These are phyloP conservation scores for Athalia cordata DNA, from an alignment of 2,888 invertebrate genomes.

Conservation along the genomic window DNA sequence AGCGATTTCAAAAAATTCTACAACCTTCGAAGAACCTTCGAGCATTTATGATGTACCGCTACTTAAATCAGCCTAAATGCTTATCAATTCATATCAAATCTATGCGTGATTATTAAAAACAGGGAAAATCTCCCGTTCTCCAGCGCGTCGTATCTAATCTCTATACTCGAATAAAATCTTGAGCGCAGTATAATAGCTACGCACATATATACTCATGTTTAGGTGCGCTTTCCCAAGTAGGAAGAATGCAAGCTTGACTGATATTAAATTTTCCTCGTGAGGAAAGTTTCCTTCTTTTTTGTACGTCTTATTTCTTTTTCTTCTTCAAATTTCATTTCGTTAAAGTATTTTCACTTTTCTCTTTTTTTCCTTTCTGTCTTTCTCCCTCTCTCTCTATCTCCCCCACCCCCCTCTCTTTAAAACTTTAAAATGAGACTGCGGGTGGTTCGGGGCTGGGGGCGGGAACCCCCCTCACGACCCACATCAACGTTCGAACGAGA, in stretches of 20 bases:
- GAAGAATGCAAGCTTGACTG: slow-evolving; percentile 38
- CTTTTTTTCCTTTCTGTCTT: slow-evolving; percentile 46
- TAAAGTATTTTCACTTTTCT: slow-evolving; percentile 71
- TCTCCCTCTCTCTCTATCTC: too few relatives aligned
- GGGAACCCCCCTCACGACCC: slow-evolving; percentile 44
- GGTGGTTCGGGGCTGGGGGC: slow-evolving; percentile 47
- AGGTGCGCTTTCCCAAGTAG: slow-evolving; percentile 26
- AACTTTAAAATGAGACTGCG: slow-evolving; percentile 64
- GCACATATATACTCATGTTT: slow-evolving; percentile 16
- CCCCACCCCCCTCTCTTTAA: slow-evolving; percentile 54
- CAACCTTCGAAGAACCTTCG: not conserved
- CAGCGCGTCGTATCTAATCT: too few relatives aligned
- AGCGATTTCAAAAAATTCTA: not conserved
- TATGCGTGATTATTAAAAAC: not conserved
- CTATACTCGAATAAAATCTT: not conserved
- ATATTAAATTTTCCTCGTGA: slow-evolving; percentile 29
- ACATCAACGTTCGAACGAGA: slow-evolving; percentile 44
- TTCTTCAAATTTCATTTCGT: slow-evolving; percentile 71
- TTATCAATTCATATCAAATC: not conserved
- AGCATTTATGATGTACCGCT: not conserved
- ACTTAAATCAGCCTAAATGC: not conserved
- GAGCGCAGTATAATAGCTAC: not conserved
- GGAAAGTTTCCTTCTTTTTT: slow-evolving; percentile 62
- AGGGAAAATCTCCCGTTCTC: too few relatives aligned
- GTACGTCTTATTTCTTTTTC: slow-evolving; percentile 60